These are phyloP conservation scores for Indicator maculatus DNA, from an alignment of 2,113 vertebrate genomes.

Conservation along the genomic window DNA sequence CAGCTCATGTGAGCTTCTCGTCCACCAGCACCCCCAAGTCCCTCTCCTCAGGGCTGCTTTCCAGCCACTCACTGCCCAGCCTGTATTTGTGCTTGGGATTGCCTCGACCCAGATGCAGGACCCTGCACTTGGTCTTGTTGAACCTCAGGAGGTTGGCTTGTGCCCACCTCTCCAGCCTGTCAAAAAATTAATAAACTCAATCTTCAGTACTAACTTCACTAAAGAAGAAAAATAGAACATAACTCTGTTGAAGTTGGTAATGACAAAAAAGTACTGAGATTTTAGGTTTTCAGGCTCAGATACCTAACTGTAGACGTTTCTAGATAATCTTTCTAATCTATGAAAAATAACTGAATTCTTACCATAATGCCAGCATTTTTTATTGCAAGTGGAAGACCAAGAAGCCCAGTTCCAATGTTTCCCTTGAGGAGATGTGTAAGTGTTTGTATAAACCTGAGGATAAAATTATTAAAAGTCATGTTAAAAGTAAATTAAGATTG, in stretches of 20 bases:
- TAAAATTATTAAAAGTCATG: not conserved
- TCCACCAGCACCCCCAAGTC: too few species aligned
- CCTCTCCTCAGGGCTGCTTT: too few species aligned
- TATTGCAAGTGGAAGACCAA: slow-evolving; percentile 87
- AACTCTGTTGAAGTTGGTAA: not conserved
- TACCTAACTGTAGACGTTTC: not conserved
- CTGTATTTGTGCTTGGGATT: too few species aligned
- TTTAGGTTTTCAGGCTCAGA: not conserved
- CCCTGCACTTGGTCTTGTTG: too few species aligned
- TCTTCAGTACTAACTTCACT: not conserved
- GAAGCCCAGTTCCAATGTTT: slow-evolving; percentile 88
- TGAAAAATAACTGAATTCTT: slow-evolving; percentile 38
- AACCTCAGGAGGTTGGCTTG: too few species aligned
- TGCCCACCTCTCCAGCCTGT: too few species aligned
- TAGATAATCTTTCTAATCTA: not conserved
- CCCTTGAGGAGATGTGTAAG: slow-evolving; percentile 88
- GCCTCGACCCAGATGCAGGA: too few species aligned
- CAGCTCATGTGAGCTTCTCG: too few species aligned
- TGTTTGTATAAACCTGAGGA: slow-evolving; percentile 83
- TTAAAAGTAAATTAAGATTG: not conserved
- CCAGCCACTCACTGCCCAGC: too few species aligned
- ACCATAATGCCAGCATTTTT: slow-evolving; percentile 88
- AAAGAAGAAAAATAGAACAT: not conserved
- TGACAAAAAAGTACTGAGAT: not conserved
- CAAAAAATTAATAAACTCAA: not conserved